Evolutionary conservation across 2,888 invertebrate species (phyloP).

Genomic region (Chesias legatella): DNA sequence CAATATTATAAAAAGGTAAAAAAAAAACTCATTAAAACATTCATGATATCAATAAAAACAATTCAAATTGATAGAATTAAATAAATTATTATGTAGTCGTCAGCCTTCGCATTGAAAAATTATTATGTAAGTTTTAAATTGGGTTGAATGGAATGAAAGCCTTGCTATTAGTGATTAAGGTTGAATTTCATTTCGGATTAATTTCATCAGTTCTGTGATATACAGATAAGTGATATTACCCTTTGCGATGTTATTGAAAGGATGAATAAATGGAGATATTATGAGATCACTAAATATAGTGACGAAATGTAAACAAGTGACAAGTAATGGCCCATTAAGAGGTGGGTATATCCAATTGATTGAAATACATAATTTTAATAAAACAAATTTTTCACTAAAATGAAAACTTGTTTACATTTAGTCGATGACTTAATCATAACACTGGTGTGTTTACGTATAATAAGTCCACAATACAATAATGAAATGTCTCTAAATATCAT

Average conservation of each 20-base stretch:
- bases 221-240: constrained; percentile 35
- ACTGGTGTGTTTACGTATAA: constrained; percentile 50
- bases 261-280: constrained; percentile 56
- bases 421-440: constrained; percentile 35
- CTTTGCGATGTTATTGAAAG: constrained; percentile 39
- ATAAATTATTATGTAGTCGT: constrained; percentile 40
- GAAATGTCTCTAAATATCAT: constrained; percentile 23
- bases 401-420: constrained; percentile 66
- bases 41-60: constrained; percentile 18
- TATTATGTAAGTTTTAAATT: constrained; percentile 38
- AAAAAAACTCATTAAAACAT: constrained; percentile 14
- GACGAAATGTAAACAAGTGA: constrained; percentile 73
- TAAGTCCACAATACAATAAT: constrained; percentile 30
- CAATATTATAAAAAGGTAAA: constrained; percentile 11
- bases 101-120: constrained; percentile 44
- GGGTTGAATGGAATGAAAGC: constrained; percentile 38
- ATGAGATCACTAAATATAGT: constrained; percentile 67
- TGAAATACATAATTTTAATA: constrained; percentile 25
- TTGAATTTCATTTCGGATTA: constrained; percentile 30
- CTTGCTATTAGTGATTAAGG: constrained; percentile 33
- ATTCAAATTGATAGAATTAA: constrained; percentile 29
- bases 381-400: constrained; percentile 25
- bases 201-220: constrained; percentile 34
- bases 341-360: constrained; percentile 42
- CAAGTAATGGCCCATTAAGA: constrained; percentile 44